A percentile compares a stretch with the other conserved stretches of the same genome.
Evolutionary conservation across 1,140 invertebrate species (phyloP).

Genomic region (Fopius arisanus): DNA sequence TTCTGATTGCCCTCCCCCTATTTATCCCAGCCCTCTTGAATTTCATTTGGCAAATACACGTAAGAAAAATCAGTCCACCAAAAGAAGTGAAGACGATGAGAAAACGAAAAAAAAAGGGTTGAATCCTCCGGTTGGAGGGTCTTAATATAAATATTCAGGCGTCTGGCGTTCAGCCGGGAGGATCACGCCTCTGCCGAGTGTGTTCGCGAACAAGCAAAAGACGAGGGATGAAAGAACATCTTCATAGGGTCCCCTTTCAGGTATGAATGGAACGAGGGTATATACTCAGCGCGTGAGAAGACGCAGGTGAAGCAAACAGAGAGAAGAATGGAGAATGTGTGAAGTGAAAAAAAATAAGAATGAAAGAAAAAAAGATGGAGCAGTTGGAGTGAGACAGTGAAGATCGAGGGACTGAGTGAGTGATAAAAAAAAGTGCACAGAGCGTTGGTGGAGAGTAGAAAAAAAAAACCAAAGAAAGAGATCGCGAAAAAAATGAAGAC

Average conservation of each 20-base stretch:
- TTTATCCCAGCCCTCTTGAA: slow-evolving; percentile 2
- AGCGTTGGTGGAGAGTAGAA: background rate
- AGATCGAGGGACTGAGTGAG: background rate
- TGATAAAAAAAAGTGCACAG: background rate
- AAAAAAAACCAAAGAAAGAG: background rate
- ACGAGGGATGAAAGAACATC: slow-evolving; percentile 21
- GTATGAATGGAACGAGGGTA: background rate
- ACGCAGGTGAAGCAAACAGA: background rate
- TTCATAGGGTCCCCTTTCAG: slow-evolving; percentile 15
- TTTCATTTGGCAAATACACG: background rate
- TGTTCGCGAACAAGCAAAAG: slow-evolving; percentile 1
- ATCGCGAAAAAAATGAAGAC: background rate
- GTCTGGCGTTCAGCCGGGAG: slow-evolving; percentile 12
- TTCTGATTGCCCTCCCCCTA: background rate
- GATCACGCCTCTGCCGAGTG: slow-evolving; percentile 13
- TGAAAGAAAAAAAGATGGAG: background rate
- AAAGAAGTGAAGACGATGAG: background rate
- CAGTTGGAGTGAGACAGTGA: background rate
- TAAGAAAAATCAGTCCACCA: background rate
- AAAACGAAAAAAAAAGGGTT: background rate
- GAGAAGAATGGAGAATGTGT: background rate
- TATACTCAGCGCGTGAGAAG: background rate
- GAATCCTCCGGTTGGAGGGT: background rate
- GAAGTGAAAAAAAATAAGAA: background rate
- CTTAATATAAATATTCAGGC: slow-evolving; percentile 15